Evolutionary conservation across 2,888 invertebrate genomes (phyloP).

Genomic region (Entomobrya multifasciata): DNA sequence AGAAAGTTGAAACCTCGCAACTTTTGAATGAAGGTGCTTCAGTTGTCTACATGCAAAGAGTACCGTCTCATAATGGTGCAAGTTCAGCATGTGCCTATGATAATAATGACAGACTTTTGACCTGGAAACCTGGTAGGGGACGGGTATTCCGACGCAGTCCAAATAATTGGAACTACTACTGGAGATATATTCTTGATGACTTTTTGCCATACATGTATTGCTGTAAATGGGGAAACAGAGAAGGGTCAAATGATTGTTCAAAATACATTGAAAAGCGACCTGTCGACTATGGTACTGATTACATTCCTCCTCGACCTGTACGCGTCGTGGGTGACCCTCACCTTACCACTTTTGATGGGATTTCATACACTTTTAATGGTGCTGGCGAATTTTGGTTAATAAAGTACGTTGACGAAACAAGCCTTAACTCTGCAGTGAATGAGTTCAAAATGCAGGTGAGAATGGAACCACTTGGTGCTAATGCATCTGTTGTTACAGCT

Average conservation of each 20-base stretch:
- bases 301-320: neutral
- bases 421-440: neutral
- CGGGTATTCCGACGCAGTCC: neutral
- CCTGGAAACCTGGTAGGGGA: neutral
- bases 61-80: neutral
- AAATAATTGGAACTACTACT: neutral
- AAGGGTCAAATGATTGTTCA: neutral
- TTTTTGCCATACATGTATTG: slow-evolving; percentile 15
- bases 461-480: slow-evolving; percentile 4
- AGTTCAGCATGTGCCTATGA: slow-evolving; percentile 12
- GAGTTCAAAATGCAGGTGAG: slow-evolving; percentile 38
- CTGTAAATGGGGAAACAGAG: neutral
- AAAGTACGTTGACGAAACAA: slow-evolving; percentile 13
- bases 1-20: neutral
- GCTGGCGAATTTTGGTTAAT: slow-evolving; percentile 35
- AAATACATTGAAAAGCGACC: slow-evolving; percentile 8
- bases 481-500: slow-evolving; percentile 14
- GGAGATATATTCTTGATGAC: slow-evolving; percentile 24
- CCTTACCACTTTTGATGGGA: slow-evolving; percentile 7
- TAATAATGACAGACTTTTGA: neutral
- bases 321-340: slow-evolving; percentile 1
- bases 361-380: neutral
- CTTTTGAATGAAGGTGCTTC: neutral
- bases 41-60: neutral
- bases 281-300: neutral